Base-by-base conservation (phyloP, 2,888 invertebrate genomes). In the Nomada fabriciana region DNA sequence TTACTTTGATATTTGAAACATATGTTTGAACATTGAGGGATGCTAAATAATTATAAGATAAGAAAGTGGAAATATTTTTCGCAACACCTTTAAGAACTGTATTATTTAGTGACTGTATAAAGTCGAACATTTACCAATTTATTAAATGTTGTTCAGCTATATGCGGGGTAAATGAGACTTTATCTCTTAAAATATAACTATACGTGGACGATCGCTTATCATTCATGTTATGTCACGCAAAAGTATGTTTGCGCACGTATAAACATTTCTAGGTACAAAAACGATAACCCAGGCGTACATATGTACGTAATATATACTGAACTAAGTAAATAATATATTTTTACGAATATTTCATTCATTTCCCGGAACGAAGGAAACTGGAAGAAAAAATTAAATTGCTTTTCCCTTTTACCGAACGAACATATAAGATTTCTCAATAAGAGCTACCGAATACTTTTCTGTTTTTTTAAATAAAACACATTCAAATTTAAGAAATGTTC, bases 191-290 rank as follows among this genome's bases (percentile, higher is more conserved):
- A n/a, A 47, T 59, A 23, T 25, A 59, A 43, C 57, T 57, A 36
- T 20, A 42, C 25, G n/a, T 50, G 36, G 47, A 69, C 43, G 23
- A 9, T 69, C 69, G 42, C 59, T 59, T 25, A 59, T 69, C 69
- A 59, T 23, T 29, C 69, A 47, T 25, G 47, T 47, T 59, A 59
- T 47, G 42, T 18, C 50, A 71, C 60, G 61, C 36, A 71, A 50
- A 71, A 47, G n/a, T 71, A 29, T 36, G 29, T 52, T 52, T 50
- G 15, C 47, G 11, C 9, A 43, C 23, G 59, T 11, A 43, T 42
- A n/a, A 29, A 69, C 43, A 59, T 69, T 59, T 43, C 23, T 2
- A 57, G 10, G 20, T n/a, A 42, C 15, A 43, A 15, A 18, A 25
- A 57, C 47, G 36, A 36, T 57, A 43, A 23, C 47, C 2, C 57